Evolutionary conservation across 2,113 vertebrate species (phyloP), one percentile per base, ranked within the genome.

Genomic region (Esox niger): DNA sequence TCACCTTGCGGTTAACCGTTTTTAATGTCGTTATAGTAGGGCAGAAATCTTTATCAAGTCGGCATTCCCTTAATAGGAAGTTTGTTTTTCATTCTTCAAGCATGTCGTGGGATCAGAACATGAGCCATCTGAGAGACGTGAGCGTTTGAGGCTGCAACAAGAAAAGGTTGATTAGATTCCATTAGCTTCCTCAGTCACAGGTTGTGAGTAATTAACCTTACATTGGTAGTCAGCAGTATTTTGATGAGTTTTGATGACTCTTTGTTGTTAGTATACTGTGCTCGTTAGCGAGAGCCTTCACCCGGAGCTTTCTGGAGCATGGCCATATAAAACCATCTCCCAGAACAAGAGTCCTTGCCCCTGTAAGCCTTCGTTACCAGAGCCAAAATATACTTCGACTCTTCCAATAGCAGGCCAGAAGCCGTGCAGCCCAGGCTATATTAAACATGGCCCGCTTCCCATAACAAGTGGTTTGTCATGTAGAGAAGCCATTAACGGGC

Each of bases 71-170:
- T 9, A 55, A 4, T 77, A 83, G 84, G 79, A 85, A 76, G 79
- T 74, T 79, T 85, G 80, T 38, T 73, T 75, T 69, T 49, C 69
- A 73, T 87, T 82, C 64, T 38, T 23, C 64, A 43, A 35, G 59
- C 20, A 62, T 8, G 20, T 54, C 60, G 72, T 54, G 78, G 58
- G 69, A 76, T 71, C 73, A 76, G 79, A 83, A 63, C 69, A 43
- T 27, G 30, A 32, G 11, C 32, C 76, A 74, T 82, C 83, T 68
- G 67, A 6, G 32, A 7, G 62, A 30, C 62, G 13, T 17, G n/a
- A 43, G 38, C 38, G 55, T 46, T 11, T 2, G 61, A 62, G 61
- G 25, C 61, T 25, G 23, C 32, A 15, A 38, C n/a, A 13, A 67
- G 26, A 32, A 10, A 17, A 17, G 1, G 38, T 17, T 4, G 38